Evolutionary conservation across 2,888 invertebrate species (phyloP), one percentile per base, ranked within the genome.

Genomic region (Amorpha juglandis): DNA sequence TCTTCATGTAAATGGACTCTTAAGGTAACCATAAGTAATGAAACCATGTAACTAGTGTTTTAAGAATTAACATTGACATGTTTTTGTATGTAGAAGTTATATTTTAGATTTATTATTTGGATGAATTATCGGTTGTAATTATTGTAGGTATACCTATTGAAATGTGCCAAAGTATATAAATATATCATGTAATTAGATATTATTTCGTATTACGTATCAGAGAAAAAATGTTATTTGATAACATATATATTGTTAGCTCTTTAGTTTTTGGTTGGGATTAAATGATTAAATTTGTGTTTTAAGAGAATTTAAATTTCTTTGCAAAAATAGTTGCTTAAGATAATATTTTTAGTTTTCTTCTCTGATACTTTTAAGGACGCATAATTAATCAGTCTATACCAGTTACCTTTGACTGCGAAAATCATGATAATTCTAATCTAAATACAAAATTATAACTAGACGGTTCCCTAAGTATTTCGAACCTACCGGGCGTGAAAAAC

Each of bases 11-110:
- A 58, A 58, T 48, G 50, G 50, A 16, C 14, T 47, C 3, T 73
- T 72, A 45, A 72, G 66, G 42, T 68, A 69, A 21, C 66, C 12
- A n/a, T 72, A 74, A 71, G 64, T 68, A 64, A 74, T 51, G 33
- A 55, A 66, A 70, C 55, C 64, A 62, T 73, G 73, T 68, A 69
- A 67, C 68, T 71, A 63, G 71, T 69, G 33, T 64, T 2, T 11
- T 75, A 73, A 74, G 66, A 9, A 69, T 70, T 68, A 74, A 55
- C 63, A 66, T 70, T 70, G 63, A 55, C 48, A 71, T 62, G 73
- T 74, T 78, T 77, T 78, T 78, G 76, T 78, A 77, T 73, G 76
- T 78, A 78, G 78, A 68, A 6, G 72, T 64, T 70, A 70, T 74
- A 73, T 67, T 71, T 71, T 72, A 78, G 70, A 62, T 50, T 48